Evolutionary conservation across 2,888 invertebrate species (phyloP).

Genomic region (Chrysodeixis includens): DNA sequence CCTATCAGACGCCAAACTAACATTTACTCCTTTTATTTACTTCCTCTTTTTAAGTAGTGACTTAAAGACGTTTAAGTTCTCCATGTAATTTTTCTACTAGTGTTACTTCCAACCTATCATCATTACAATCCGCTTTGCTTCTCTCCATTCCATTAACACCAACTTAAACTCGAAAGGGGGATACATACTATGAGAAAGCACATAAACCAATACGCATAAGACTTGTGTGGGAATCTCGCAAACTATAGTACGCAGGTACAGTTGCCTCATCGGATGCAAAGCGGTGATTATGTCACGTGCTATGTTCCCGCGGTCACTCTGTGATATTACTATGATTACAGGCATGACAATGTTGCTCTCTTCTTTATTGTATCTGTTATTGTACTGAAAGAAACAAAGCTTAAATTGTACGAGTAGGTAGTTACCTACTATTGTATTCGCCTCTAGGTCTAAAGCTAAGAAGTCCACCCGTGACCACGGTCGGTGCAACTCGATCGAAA

Average conservation of each 20-base stretch:
- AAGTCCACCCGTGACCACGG: too few relatives aligned
- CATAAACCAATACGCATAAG: background rate
- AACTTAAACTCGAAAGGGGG: background rate
- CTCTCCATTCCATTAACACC: background rate
- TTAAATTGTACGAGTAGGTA: too few relatives aligned
- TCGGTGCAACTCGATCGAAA: too few relatives aligned
- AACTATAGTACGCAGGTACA: background rate
- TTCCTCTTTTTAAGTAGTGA: too few relatives aligned
- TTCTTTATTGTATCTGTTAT: too few relatives aligned
- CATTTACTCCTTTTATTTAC: too few relatives aligned
- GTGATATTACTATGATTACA: background rate
- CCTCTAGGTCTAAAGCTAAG: too few relatives aligned
- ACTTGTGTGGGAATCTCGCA: constrained; percentile 1
- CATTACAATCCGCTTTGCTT: background rate
- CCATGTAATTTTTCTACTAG: background rate
- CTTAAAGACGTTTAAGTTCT: too few relatives aligned
- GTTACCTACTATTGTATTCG: too few relatives aligned
- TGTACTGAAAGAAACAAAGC: background rate
- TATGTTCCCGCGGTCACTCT: background rate
- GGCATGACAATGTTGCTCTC: too few relatives aligned
- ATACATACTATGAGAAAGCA: background rate
- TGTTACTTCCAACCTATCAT: background rate
- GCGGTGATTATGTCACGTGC: constrained; percentile 1
- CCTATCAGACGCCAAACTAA: too few relatives aligned
- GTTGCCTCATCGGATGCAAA: constrained; percentile 1